Evolutionary conservation across 1,140 invertebrate species (phyloP).

Genomic region (Sarcophaga bullata): DNA sequence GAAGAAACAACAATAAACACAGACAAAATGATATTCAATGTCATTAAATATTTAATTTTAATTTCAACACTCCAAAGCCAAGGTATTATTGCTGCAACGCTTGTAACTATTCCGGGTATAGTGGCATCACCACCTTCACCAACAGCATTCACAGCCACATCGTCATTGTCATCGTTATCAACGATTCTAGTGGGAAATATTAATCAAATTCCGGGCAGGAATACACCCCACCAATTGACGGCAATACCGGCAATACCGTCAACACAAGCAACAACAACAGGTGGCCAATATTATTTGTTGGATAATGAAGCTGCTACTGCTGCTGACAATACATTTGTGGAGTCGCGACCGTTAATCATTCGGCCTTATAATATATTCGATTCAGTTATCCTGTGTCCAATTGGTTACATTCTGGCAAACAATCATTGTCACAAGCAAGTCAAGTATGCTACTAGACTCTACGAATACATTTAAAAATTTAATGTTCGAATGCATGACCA

Average conservation of each 20-base stretch:
- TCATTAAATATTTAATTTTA: not conserved
- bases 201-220: not conserved
- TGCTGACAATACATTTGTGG: slow-evolving; percentile 25
- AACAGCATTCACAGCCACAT: too few relatives aligned
- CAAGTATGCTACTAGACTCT: slow-evolving; percentile 25
- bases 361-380: slow-evolving; percentile 59
- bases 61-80: not conserved
- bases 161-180: too few relatives aligned
- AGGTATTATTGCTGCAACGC: not conserved
- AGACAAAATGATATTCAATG: not conserved
- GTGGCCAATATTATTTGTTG: slow-evolving; percentile 27
- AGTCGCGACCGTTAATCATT: slow-evolving; percentile 43
- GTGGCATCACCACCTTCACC: not conserved
- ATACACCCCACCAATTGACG: not conserved
- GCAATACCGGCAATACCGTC: not conserved
- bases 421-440: slow-evolving; percentile 59
- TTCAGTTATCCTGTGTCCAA: slow-evolving; percentile 50
- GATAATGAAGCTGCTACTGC: not conserved
- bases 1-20: not conserved
- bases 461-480: too few relatives aligned
- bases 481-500: too few relatives aligned
- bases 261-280: not conserved
- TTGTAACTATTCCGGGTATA: not conserved
- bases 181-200: not conserved
- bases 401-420: slow-evolving; percentile 56